Base-by-base conservation (phyloP, 2,797 vertebrate genomes). In the Pantherophis alleghaniensis region DNA sequence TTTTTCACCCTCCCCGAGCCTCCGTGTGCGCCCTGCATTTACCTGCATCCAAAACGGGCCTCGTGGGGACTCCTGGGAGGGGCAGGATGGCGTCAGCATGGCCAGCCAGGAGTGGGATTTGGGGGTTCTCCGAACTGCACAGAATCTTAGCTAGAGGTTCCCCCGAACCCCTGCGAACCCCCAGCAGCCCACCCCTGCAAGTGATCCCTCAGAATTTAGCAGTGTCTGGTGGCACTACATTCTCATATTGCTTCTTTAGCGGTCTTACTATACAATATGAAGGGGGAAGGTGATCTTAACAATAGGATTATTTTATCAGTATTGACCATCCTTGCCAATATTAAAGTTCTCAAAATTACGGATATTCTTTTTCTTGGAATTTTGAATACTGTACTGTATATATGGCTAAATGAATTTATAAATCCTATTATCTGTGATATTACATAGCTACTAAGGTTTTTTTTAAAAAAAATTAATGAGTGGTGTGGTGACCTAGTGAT, bases 51-150 rank as follows among this genome's bases (percentile, higher is more conserved):
- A 59, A 59, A 59, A 59, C 1, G 18, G 5, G 18, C 42, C 57
- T 57, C 1, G 5, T 59, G 57, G 57, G 57, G 18, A 22, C 18
- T 59, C 57, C 57, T 59, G 57, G 57, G 18, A 59, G 57, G 57
- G 18, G 0, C 0, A 0, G 5, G 5, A 6, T 51, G 47, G 47
- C 1, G 47, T 59, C 0, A 18, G 57, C 6, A 0, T 5, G 57
- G 18, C 57, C 6, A 59, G 18, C 16, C 57, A 59, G 16, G 57
- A 20, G 20, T 22, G 57, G 18, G 6, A 59, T 59, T 59, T 22
- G 20, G 57, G 18, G 57, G 57, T 59, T 59, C 18, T 59, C 57
- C 20, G 5, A 59, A 59, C 57, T 59, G 57, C 57, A 59, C 18
- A 59, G 57, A 59, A 59, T 22, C 20, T 59, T 59, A 59, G 18